These are phyloP conservation scores for Acrocephalus kingi DNA, from an alignment of 2,113 vertebrate species.

Conservation along the genomic window DNA sequence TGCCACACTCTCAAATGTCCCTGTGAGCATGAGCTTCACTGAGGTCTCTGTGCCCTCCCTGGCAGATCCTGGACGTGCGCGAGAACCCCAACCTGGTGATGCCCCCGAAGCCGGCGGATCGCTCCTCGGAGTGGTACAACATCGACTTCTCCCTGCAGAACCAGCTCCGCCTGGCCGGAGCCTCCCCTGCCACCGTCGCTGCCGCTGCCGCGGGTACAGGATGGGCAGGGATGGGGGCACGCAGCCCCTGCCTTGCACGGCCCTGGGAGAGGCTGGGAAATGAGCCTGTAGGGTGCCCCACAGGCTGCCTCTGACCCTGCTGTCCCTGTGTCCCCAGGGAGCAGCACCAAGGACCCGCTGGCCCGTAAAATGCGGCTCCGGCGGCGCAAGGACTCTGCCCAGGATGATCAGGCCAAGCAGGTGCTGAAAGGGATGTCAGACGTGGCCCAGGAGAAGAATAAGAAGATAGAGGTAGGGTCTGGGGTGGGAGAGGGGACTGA, in stretches of 20 bases:
- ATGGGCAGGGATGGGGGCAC: fast-evolving
- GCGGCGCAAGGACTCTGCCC: conserved; percentile 87
- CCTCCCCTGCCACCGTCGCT: conserved; percentile 91
- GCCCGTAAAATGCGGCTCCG: conserved; percentile 95
- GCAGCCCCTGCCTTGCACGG: fast-evolving
- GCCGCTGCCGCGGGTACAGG: conserved; percentile 83
- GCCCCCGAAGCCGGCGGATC: conserved; percentile 92
- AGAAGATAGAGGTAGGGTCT: conserved; percentile 84
- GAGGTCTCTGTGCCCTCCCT: background rate
- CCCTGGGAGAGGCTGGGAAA: background rate
- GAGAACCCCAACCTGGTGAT: conserved; percentile 97
- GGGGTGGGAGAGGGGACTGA: fast-evolving
- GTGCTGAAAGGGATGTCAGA: conserved; percentile 98
- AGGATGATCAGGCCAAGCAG: conserved; percentile 97
- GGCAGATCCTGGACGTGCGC: conserved; percentile 90
- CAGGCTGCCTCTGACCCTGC: background rate
- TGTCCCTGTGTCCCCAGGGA: conserved; percentile 23
- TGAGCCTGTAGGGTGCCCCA: fast-evolving
- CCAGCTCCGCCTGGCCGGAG: conserved; percentile 92
- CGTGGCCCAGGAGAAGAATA: conserved; percentile 94
- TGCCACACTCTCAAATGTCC: fast-evolving
- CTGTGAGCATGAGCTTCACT: fast-evolving
- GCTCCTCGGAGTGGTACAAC: conserved; percentile 92
- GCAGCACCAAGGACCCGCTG: conserved; percentile 82
- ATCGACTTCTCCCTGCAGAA: conserved; percentile 98